Evolutionary conservation across 2,113 vertebrate genomes (phyloP), one percentile per base, ranked within the genome.

Genomic region (Gnathonemus echidnorhynchus): DNA sequence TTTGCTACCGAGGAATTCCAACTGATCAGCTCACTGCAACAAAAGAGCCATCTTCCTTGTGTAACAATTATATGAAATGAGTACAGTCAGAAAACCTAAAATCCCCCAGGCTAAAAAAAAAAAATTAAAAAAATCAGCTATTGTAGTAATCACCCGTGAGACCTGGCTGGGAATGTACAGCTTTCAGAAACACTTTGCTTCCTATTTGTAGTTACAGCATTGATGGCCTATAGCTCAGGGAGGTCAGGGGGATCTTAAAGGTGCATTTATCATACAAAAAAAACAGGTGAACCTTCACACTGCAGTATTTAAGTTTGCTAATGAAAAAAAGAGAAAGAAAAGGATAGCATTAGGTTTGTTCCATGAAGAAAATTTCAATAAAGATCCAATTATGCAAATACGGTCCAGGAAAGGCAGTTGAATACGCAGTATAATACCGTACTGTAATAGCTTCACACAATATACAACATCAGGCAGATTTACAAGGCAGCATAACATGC

Each of bases 321-420:
- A 89, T 91, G 89, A 91, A 80, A 39, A 74, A 39, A 80, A 19
- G 6, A 85, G 45, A 85, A 48, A 45, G 10, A 85, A 48, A 85
- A 21, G 45, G 45, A 46, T 48, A 48, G 45, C 83, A 85, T 92
- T 95, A 93, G 53, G 53, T 56, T 56, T 93, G 92, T 95, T 96
- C 94, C 94, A 95, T 94, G 92, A 95, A 96, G 97, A 96, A 97
- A 97, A 96, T 97, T 98, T 97, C 97, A 96, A 97, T 97, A 95
- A 96, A 97, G 95, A 97, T 98, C 97, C 97, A 98, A 97, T 98
- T 97, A 98, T 98, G 97, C 97, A 98, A 97, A 98, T 97, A 90
- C 95, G 95, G 95, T 96, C 96, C 95, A 95, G 94, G 95, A 96
- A 93, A 96, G 96, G 95, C 96, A 96, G 97, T 94, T 96, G 97